phyloP scores from a whole-genome alignment of 64 coral and sea anemone species.

The Stylophora pistillata region DNA sequence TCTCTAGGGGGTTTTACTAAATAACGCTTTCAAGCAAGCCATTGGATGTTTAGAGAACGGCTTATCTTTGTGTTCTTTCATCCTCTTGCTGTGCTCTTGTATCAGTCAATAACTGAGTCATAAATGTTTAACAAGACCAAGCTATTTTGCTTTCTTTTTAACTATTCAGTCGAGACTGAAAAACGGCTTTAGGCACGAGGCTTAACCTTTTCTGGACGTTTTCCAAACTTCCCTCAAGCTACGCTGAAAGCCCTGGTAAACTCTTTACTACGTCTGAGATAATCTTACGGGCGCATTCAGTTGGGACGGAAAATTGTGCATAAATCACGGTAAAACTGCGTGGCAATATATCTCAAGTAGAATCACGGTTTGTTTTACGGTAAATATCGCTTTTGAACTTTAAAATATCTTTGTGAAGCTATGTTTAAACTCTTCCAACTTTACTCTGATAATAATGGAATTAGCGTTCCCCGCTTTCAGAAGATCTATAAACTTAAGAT shows the following conservation, averaged over 20 bases:
- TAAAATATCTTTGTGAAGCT: background rate
- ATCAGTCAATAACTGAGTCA: constrained; percentile 1
- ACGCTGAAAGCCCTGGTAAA: background rate
- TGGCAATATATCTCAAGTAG: background rate
- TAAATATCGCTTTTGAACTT: background rate
- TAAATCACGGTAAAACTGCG: background rate
- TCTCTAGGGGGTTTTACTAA: constrained; percentile 21
- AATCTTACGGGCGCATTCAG: too few relatives aligned
- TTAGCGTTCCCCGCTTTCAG: background rate
- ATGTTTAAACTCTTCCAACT: background rate
- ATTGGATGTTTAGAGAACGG: constrained; percentile 33
- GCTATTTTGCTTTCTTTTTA: constrained; percentile 46
- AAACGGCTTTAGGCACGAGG: constrained; percentile 20
- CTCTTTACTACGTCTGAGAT: too few relatives aligned
- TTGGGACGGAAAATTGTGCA: too few relatives aligned
- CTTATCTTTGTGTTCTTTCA: constrained; percentile 8
- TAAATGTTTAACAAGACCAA: constrained; percentile 36
- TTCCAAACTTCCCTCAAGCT: background rate
- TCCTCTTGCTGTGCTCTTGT: background rate
- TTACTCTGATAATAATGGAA: background rate
- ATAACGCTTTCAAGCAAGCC: background rate
- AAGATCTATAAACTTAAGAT: background rate
- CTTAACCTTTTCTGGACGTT: background rate
- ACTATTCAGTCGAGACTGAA: background rate
- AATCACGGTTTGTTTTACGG: background rate